Evolutionary conservation across 2,797 vertebrate species (phyloP), one percentile per base, ranked within the genome.

Genomic region (Chiroxiphia lanceolata): DNA sequence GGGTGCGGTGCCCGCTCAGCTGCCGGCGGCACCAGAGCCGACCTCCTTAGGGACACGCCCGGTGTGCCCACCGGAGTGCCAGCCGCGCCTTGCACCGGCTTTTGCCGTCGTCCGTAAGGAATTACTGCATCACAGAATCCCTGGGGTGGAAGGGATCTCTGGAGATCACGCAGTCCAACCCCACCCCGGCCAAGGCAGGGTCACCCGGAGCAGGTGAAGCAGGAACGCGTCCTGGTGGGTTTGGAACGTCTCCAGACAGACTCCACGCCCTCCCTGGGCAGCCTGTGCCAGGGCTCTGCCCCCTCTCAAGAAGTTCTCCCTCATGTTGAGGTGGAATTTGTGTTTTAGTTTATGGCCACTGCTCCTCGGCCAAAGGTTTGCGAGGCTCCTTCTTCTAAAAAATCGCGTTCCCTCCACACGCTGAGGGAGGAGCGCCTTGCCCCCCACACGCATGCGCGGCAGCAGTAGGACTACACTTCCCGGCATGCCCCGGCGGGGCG

Each of bases 51-150:
- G 19, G 63, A 19, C 78, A 0, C 13, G 26, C 2, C 53, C 68
- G 1, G 44, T 3, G 68, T 4, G 36, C 42, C 67, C 67, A 8
- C 19, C 7, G 59, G 16, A 10, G 23, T 5, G 20, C 48, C 34
- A 36, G 42, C 75, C 50, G 4, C 59, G 21, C 21, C 54, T 56
- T 33, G n/a, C n/a, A 5, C 56, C 10, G 56, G 14, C n/a, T 25
- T 25, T 38, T 6, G 60, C 18, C 1, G 5, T 2, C 1, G 15
- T 2, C 51, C 68, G 4, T n/a, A 10, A 2, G 25, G 14, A 26
- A 33, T 26, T 34, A 26, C 31, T 6, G 29, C 53, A 26, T 5
- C 54, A 4, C 63, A 1, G 23, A 11, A n/a, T 1, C 3, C 15
- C 3, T 29, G 33, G 20, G 38, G 10, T 38, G 60, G 38, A 22